phyloP scores from a whole-genome alignment of 2,888 invertebrate species.

The Drosophila leonis region DNA sequence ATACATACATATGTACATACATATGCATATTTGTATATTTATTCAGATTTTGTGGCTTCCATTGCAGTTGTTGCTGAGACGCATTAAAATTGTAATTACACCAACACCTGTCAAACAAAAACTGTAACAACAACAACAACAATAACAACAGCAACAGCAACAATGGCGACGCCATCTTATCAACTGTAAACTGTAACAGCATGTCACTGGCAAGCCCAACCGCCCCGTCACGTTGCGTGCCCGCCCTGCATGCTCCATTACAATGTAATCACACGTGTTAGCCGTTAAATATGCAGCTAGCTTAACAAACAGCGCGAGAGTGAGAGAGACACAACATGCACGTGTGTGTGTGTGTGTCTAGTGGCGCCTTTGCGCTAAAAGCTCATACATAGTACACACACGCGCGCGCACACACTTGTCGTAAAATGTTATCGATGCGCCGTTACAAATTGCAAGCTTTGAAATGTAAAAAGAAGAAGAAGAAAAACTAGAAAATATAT shows the following conservation, averaged over 20 bases:
- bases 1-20: no score
- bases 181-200: constrained; percentile 45
- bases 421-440: constrained; percentile 22
- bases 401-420: constrained; percentile 8
- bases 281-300: constrained; percentile 55
- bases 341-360: background rate
- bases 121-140: constrained; percentile 18
- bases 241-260: constrained; percentile 27
- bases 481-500: background rate
- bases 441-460: constrained; percentile 36
- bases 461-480: background rate
- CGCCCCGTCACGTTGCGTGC: background rate
- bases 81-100: constrained; percentile 54
- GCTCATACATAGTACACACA: background rate
- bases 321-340: background rate
- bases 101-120: constrained; percentile 39
- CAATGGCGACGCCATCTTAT: constrained; percentile 43
- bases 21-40: no score
- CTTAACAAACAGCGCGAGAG: constrained; percentile 1
- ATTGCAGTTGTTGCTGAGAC: constrained; percentile 34
- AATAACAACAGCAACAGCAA: constrained; percentile 7
- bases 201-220: constrained; percentile 20
- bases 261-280: constrained; percentile 73
- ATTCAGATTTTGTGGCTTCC: background rate
- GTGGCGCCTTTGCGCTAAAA: constrained; percentile 14